Evolutionary conservation across 2,888 invertebrate species (phyloP), one percentile per base, ranked within the genome.

Genomic region (Eucera pruinosa): DNA sequence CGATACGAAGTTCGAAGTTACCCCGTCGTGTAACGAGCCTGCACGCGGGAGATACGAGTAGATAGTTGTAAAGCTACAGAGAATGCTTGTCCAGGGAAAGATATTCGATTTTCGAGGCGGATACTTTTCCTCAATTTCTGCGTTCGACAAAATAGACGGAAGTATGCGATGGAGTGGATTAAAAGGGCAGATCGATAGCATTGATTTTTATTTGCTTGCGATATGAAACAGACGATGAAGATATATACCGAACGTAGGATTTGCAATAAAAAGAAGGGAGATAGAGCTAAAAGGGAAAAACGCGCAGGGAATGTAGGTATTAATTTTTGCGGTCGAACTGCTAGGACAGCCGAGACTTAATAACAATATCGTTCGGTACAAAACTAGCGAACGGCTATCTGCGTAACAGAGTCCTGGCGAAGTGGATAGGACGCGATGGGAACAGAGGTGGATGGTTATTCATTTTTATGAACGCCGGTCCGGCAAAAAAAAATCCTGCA

Each of bases 401-500:
- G 43, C 50, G 60, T 78, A 78, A 78, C 78, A 61, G 55, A 48
- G 48, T 48, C 39, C 43, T 9, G 27, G 30, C 64, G 47, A 77
- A 50, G 58, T 43, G 69, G 62, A 79, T 54, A 45, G 64, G 36
- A 57, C 45, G 33, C 48, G 33, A 60, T 20, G 61, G 43, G 13
- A 36, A 47, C n/a, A 67, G 52, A 66, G 64, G 41, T 5, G 39
- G 30, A 67, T 74, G 74, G 75, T 74, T 68, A 78, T 78, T 67
- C 72, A 67, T 83, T 83, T 84, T 75, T 70, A 78, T 61, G 70
- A 72, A 76, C 52, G 25, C 39, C 18, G 54, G 52, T 5, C 45
- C 60, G 15, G 39, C 47, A 61, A 78, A 78, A 76, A 75, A 78
- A 78, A 78, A 81, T 71, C 72, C 47, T 54, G 71, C 48, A 81